phyloP scores from a whole-genome alignment of 1,140 invertebrate genomes.

The Neodiprion fabricii region DNA sequence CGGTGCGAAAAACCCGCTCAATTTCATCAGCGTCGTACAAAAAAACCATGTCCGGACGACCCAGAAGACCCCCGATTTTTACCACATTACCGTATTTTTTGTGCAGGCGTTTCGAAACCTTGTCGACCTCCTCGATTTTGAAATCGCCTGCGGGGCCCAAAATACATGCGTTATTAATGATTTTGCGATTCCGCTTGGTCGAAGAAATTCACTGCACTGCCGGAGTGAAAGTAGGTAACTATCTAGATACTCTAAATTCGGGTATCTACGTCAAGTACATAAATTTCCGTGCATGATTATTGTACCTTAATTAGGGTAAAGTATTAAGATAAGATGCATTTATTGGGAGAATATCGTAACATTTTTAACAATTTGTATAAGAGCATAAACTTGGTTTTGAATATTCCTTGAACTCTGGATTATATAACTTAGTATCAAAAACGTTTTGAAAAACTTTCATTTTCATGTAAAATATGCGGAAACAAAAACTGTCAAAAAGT shows the following conservation, averaged over 20 bases:
- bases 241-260: neutral
- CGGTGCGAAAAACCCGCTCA: constrained; percentile 75
- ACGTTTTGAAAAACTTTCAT: too few relatives aligned
- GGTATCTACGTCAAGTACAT: neutral
- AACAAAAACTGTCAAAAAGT: too few relatives aligned
- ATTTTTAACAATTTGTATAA: too few relatives aligned
- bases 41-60: constrained; percentile 80
- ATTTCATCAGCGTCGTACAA: constrained; percentile 80
- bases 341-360: constrained; percentile 15
- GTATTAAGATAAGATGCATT: constrained; percentile 14
- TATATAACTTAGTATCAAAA: too few relatives aligned
- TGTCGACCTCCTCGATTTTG: constrained; percentile 76
- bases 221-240: neutral
- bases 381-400: too few relatives aligned
- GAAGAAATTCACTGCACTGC: too few relatives aligned
- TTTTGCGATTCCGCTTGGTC: too few relatives aligned
- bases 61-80: constrained; percentile 75
- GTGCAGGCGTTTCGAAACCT: constrained; percentile 72
- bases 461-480: too few relatives aligned
- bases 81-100: constrained; percentile 75
- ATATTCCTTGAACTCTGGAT: too few relatives aligned
- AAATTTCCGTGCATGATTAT: constrained; percentile 18
- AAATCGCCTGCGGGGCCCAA: constrained; percentile 66
- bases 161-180: neutral
- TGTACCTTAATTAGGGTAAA: constrained; percentile 22